Conservation (phyloP, 1,140 invertebrate species). For the Drosophila simulans region DNA sequence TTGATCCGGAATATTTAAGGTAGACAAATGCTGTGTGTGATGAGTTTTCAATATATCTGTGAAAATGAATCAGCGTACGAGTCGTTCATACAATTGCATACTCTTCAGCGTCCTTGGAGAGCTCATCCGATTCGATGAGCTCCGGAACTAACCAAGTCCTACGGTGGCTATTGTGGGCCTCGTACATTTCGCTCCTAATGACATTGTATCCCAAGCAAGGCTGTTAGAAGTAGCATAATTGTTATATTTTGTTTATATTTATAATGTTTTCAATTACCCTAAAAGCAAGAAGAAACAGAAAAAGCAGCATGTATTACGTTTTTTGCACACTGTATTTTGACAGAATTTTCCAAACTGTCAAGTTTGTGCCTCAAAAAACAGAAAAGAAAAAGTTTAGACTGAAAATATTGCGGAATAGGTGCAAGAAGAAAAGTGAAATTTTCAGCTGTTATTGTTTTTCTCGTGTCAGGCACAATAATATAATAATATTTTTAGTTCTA, state of each 20-base stretch:
- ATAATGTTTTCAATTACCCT: neutral
- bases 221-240: neutral
- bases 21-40: neutral
- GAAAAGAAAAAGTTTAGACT: too few relatives aligned
- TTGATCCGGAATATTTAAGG: neutral
- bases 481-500: slow-evolving; percentile 50
- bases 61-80: too few relatives aligned
- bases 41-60: neutral
- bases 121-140: neutral
- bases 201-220: neutral
- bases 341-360: slow-evolving; percentile 18
- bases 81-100: neutral
- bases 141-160: neutral
- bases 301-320: neutral
- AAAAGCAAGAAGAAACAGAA: neutral
- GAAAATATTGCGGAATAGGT: neutral
- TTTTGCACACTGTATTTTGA: neutral
- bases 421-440: slow-evolving; percentile 28
- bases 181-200: neutral
- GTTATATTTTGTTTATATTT: too few relatives aligned
- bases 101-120: neutral
- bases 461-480: slow-evolving; percentile 24
- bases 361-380: too few relatives aligned
- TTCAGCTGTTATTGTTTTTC: slow-evolving; percentile 16
- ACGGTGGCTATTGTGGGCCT: neutral